phyloP scores from a whole-genome alignment of 2,113 vertebrate genomes.

The Heterotis niloticus region DNA sequence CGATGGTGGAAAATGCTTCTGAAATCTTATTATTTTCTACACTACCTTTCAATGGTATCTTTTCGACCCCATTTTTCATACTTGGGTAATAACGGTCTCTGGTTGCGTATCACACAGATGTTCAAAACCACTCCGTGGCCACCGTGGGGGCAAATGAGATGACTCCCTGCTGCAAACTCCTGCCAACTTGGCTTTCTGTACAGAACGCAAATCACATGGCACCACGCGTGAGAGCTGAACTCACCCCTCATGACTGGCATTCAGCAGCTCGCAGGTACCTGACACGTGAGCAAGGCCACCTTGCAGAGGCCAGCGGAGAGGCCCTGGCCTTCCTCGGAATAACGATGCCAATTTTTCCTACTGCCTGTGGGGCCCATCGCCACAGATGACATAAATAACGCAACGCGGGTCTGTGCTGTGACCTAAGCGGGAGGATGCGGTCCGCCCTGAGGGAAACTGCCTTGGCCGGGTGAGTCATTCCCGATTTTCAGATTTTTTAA shows the following conservation, averaged over 20 bases:
- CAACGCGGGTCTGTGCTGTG: not conserved
- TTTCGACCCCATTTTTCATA: not conserved
- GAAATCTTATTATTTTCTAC: constrained; percentile 1
- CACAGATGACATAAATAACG: not conserved
- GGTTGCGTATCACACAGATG: not conserved
- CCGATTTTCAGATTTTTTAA: not conserved
- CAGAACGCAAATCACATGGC: not conserved
- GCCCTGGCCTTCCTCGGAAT: not conserved
- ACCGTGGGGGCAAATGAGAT: too few species aligned
- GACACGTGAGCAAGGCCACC: not conserved
- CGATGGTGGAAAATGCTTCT: not conserved
- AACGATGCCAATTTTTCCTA: too few species aligned
- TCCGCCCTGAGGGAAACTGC: not conserved
- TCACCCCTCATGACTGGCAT: not conserved
- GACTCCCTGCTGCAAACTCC: too few species aligned
- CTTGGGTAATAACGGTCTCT: not conserved
- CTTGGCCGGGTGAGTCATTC: not conserved
- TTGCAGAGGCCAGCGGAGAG: not conserved
- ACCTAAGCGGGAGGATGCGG: not conserved
- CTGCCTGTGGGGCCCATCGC: not conserved
- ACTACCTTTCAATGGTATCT: not conserved
- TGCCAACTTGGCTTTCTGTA: too few species aligned
- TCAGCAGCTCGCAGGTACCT: not conserved
- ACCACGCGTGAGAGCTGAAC: not conserved
- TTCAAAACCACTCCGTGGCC: too few species aligned